Evolutionary conservation across 2,888 invertebrate species (phyloP).

Genomic region (Allolobophora icterica): DNA sequence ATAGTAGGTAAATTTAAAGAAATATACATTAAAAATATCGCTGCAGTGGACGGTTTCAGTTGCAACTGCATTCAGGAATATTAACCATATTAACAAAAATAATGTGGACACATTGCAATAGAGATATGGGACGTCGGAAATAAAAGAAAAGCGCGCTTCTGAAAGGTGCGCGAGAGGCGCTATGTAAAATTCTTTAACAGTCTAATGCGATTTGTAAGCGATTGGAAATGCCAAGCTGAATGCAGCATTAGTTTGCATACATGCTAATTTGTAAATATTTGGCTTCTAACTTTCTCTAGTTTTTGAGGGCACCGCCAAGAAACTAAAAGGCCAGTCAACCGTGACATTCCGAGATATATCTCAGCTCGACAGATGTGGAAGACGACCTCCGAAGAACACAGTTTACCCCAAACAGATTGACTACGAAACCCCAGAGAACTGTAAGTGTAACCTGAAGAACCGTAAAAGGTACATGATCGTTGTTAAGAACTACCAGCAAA

Average conservation of each 20-base stretch:
- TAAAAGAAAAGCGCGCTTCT: neutral
- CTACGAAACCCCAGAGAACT: neutral
- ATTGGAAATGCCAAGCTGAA: no score
- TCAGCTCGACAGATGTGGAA: neutral
- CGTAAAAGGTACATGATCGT: neutral
- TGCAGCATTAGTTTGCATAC: no score
- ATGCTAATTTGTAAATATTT: no score
- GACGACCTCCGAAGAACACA: neutral
- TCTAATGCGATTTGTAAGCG: no score
- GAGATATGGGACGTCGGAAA: neutral
- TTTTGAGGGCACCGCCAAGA: neutral
- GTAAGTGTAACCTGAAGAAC: neutral
- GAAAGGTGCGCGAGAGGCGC: neutral
- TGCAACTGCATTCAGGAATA: no score
- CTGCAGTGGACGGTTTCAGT: no score
- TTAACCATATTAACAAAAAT: no score
- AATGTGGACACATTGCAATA: neutral
- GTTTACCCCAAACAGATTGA: neutral
- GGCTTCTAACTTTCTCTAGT: neutral
- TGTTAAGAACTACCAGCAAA: neutral
- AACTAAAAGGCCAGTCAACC: neutral
- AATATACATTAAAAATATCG: no score
- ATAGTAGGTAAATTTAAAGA: no score
- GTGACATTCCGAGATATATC: neutral
- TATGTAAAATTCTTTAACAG: neutral